phyloP scores from a whole-genome alignment of 2,888 invertebrate genomes.

The Cataglyphis livida region DNA sequence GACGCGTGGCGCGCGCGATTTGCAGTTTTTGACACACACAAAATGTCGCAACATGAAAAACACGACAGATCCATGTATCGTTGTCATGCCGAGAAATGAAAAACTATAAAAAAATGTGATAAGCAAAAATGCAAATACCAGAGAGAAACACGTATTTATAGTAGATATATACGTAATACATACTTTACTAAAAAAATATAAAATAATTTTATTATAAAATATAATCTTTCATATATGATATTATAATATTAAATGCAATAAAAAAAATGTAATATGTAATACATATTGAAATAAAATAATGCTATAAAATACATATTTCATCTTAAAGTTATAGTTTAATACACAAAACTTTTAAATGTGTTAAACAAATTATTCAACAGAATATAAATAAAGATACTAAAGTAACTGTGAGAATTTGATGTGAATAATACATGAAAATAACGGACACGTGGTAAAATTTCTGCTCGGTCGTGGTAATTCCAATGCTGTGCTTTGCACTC shows the following conservation, averaged over 20 bases:
- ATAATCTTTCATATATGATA: background rate
- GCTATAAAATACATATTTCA: background rate
- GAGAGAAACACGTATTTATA: background rate
- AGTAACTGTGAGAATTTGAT: background rate
- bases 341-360: background rate
- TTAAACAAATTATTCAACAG: background rate
- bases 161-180: background rate
- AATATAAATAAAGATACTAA: background rate
- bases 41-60: background rate
- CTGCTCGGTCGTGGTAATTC: background rate
- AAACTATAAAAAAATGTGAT: background rate
- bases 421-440: background rate
- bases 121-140: background rate
- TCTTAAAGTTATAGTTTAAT: background rate
- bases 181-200: background rate
- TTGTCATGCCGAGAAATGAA: background rate
- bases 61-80: background rate
- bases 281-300: background rate
- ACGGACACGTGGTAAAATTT: background rate
- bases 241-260: background rate
- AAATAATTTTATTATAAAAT: background rate
- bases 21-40: conserved; percentile 26
- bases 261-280: background rate
- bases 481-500: background rate
- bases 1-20: background rate